Evolutionary conservation across 1,140 invertebrate genomes (phyloP), one percentile per base, ranked within the genome.

Genomic region (Oedothorax gibbosus): DNA sequence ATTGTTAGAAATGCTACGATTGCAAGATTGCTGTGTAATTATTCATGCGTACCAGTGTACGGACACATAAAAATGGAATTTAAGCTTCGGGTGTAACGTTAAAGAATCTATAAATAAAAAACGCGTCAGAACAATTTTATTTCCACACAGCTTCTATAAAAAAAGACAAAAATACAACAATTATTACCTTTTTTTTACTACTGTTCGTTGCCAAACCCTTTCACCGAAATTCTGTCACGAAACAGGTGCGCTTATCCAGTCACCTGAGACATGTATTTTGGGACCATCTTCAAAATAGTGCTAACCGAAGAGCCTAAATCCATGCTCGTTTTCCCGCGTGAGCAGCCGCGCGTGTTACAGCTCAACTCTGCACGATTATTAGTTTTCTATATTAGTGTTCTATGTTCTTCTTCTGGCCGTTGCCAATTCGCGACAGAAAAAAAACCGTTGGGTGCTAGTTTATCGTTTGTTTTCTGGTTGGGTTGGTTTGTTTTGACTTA

Each of bases 271-370:
- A 18, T 82, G 80, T 82, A 82, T 82, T 82, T 82, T 71, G 35
- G 80, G 54, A 57, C 18, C 73, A 64, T 71, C 71, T 64, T 35
- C 35, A 75, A 18, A 60, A 56, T 65, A 10, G 60, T 65, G 77
- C 62, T 66, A 68, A 35, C 64, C 62, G 77, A 64, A 66, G 51
- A 72, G 57, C 35, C 53, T 51, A 10, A 57, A 54, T 82, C 20
- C 60, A 82, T 71, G 80, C 56, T 82, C 80, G 69, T 71, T 82
- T 82, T 60, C 35, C 9, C 69, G 49, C 56, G 54, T 82, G 69
- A 66, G 21, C 80, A 82, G 18, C 60, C 14, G 68, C 57, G 80
- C 80, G 68, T 82, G 80, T 60, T 69, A 82, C 80, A 82, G 64
- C 65, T 73, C 60, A 79, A 69, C 69, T 35, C 2, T 57, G 51